Percentiles rank a stretch among this genome's conserved stretches.
phyloP scores from a whole-genome alignment of 2,888 invertebrate genomes.

The Desoria tigrina region DNA sequence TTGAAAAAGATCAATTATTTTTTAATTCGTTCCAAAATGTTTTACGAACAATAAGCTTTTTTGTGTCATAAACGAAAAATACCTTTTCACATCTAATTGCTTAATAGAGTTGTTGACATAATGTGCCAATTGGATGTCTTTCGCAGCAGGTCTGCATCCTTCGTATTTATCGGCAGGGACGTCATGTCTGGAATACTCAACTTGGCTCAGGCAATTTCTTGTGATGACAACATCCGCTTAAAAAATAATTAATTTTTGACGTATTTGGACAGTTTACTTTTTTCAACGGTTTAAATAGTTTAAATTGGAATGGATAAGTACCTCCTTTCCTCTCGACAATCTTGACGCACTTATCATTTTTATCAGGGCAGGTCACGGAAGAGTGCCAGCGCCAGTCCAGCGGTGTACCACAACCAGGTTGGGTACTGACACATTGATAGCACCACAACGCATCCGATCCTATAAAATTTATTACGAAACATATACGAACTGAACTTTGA shows the following conservation, averaged over 20 bases:
- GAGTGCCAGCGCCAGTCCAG: conserved; percentile 77
- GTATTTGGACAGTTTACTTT: neutral
- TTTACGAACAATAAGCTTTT: too few relatives aligned
- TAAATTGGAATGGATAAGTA: conserved; percentile 55
- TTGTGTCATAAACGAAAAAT: conserved; percentile 37
- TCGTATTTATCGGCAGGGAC: conserved; percentile 90
- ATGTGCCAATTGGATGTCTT: conserved; percentile 75
- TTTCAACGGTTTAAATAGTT: neutral
- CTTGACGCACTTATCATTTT: conserved; percentile 85
- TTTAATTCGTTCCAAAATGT: too few relatives aligned
- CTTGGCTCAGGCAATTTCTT: conserved; percentile 78
- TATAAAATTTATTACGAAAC: neutral
- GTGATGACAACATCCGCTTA: conserved; percentile 77
- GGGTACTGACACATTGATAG: conserved; percentile 84
- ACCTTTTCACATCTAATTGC: conserved; percentile 80
- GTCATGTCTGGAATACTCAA: conserved; percentile 76
- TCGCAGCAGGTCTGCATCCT: conserved; percentile 79
- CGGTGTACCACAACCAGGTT: conserved; percentile 80
- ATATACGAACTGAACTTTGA: neutral
- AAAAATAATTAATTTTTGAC: conserved; percentile 49
- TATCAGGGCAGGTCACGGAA: conserved; percentile 81
- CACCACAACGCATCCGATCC: conserved; percentile 65
- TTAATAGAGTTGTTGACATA: conserved; percentile 85
- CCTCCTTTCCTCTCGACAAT: conserved; percentile 82
- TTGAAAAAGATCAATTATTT: conserved; percentile 56